Base-by-base conservation (phyloP, 2,113 vertebrate genomes). In the Sinocyclocheilus maitianheensis region DNA sequence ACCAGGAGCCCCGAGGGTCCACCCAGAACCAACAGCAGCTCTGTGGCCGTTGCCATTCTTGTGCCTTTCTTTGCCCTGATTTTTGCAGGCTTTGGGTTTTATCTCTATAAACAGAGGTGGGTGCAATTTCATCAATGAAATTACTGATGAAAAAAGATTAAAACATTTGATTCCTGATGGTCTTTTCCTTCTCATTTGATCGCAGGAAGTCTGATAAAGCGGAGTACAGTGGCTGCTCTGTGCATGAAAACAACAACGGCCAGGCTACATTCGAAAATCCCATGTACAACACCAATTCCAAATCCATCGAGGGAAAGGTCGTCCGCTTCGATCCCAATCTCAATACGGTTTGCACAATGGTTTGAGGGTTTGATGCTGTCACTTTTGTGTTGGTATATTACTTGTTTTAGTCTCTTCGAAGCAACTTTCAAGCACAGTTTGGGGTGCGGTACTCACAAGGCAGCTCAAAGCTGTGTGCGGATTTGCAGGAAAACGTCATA, bases 41-140 rank as follows among this genome's bases (percentile, higher is more conserved):
- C 98, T 84, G 97, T 99, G 91, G 98, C 97, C 86, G 96, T 99
- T 83, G 98, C 98, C 87, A 99, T 99, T 92, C 97, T 99, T n/a
- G 98, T 99, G 97, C 98, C 98, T 98, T 99, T 99, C 94, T 99
- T 99, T 92, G 97, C 98, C 93, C 97, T 99, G 93, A 99, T 99
- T 93, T 97, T 99, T 91, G 97, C 98, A 94, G 98, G 98, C 92
- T 98, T 99, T 87, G 98, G 97, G 84, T 99, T 99, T 96, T 99
- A 99, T 93, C 96, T 99, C 91, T 99, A 99, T 94, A 99, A 98
- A 93, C 97, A 99, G 94, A 95, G 97, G 98, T 99, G 94, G 58
- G 96, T 90, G 48, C 16, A 1, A 22, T 34, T 20, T 2, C 37
- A 5, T 1, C 24, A 65, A 3, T n/a, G 37, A 72, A 12, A 43